Conservation (phyloP, 2,888 invertebrate species). For the Amiota minor region DNA sequence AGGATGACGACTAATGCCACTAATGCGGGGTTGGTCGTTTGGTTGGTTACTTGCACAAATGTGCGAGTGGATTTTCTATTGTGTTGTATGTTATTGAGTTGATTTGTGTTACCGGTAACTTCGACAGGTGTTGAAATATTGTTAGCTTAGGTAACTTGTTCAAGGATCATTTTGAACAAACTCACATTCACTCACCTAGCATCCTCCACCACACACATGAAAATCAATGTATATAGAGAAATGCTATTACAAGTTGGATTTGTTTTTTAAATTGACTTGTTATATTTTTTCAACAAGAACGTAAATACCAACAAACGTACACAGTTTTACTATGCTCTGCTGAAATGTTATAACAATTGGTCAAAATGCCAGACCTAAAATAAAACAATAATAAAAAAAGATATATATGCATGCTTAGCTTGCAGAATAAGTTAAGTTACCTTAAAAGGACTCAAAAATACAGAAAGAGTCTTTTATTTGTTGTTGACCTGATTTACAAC, state of each 20-base stretch:
- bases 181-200: too few species aligned
- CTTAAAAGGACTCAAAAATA: too few species aligned
- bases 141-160: slow-evolving; percentile 9
- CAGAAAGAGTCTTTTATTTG: too few species aligned
- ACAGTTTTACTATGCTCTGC: neutral
- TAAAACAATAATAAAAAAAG: neutral
- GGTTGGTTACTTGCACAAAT: neutral
- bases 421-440: too few species aligned
- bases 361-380: neutral
- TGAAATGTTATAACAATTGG: neutral
- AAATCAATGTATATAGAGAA: neutral
- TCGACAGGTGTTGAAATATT: slow-evolving; percentile 17
- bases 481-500: too few species aligned
- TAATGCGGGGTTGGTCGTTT: neutral
- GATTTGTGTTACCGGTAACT: neutral
- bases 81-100: neutral
- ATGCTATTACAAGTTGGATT: slow-evolving; percentile 6
- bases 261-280: slow-evolving; percentile 5
- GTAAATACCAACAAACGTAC: too few species aligned
- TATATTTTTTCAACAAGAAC: neutral
- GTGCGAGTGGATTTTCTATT: neutral
- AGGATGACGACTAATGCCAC: neutral
- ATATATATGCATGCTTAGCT: too few species aligned
- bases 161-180: neutral
- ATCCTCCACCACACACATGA: too few species aligned